Evolutionary conservation across 1,140 invertebrate genomes (phyloP).

Genomic region (Plodia interpunctella): DNA sequence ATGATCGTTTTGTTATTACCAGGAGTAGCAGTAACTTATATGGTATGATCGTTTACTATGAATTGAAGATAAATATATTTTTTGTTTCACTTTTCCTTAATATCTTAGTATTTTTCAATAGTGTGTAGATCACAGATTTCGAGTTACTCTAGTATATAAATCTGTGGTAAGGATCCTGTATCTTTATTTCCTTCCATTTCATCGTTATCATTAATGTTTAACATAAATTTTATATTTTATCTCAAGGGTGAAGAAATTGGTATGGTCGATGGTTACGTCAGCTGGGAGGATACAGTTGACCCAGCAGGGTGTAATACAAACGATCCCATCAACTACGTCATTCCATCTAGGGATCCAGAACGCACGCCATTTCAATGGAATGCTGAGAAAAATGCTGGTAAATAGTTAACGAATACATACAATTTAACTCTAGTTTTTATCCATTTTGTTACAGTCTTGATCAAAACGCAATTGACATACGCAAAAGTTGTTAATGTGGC

Average conservation of each 20-base stretch:
- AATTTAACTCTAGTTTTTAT: no score
- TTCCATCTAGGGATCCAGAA: conserved; percentile 79
- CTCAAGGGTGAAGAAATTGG: conserved; percentile 86
- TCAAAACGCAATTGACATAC: no score
- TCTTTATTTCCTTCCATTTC: no score
- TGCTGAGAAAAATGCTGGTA: conserved; percentile 79
- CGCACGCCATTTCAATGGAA: conserved; percentile 89
- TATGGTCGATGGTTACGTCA: conserved; percentile 82
- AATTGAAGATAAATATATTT: no score
- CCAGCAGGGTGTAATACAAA: conserved; percentile 66
- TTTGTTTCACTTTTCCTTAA: conserved; percentile 78
- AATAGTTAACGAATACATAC: not conserved
- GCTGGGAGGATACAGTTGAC: conserved; percentile 73
- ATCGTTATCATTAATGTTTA: no score
- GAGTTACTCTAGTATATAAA: no score
- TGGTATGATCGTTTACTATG: conserved; percentile 62
- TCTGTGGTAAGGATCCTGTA: no score
- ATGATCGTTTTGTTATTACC: conserved; percentile 77
- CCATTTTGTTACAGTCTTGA: no score
- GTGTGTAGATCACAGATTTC: no score
- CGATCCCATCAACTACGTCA: conserved; percentile 70
- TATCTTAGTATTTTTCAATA: no score
- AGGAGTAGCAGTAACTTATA: conserved; percentile 85
- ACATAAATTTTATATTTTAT: no score
- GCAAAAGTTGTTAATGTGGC: no score